These are phyloP conservation scores for Erythrolamprus reginae DNA, from an alignment of 2,113 vertebrate species.

Conservation along the genomic window DNA sequence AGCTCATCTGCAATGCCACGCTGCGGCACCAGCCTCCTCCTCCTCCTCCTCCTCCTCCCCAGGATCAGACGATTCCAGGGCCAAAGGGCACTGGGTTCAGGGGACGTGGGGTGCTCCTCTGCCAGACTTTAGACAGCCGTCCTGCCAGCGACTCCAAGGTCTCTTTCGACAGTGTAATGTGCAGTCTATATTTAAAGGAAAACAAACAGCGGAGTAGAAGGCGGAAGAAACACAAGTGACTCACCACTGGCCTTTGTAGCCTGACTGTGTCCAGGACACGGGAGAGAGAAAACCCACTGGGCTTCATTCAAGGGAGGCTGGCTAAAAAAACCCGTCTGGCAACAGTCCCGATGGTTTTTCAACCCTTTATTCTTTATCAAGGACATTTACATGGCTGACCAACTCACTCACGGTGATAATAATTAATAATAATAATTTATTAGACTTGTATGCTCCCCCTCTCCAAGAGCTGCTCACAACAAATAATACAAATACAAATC, in stretches of 20 bases:
- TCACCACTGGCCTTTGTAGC: not conserved
- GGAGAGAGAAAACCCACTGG: not conserved
- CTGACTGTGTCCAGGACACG: not conserved
- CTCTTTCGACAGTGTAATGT: not conserved
- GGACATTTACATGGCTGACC: not conserved
- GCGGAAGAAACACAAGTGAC: not conserved
- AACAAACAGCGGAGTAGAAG: not conserved
- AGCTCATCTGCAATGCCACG: not conserved
- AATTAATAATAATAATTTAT: no score
- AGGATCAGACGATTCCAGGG: not conserved
- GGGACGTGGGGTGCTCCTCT: accelerated
- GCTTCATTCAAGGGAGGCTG: not conserved
- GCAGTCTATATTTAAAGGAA: not conserved
- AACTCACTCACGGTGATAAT: not conserved
- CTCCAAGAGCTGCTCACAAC: no score
- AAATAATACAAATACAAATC: no score
- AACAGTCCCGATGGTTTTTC: no score
- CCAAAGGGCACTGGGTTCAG: not conserved
- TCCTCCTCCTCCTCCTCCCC: no score
- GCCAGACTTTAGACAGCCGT: not conserved
- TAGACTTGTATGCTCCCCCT: no score
- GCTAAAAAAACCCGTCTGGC: no score
- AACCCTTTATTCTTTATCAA: not conserved
- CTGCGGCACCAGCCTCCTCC: not conserved
- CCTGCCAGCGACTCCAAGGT: not conserved